Base-by-base conservation (phyloP, 2,888 invertebrate genomes). In the Cristatella mucedo region DNA sequence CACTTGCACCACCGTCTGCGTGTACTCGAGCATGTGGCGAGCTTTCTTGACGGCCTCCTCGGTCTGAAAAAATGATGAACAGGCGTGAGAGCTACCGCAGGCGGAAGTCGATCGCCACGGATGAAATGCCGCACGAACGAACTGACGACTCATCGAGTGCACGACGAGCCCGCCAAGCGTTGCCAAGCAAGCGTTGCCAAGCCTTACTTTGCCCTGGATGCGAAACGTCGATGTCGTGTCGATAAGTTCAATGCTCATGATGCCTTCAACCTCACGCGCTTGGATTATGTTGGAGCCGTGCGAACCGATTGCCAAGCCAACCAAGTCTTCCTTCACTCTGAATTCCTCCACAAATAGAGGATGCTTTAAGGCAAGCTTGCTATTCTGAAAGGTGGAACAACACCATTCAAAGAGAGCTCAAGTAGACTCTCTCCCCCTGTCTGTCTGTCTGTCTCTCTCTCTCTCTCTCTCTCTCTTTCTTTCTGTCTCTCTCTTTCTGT, bases 291-390 rank as follows among this genome's bases (percentile, higher is more conserved):
- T 93, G 55, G 80, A 80, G 53, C 93, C 93, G 67, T 91, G 91
- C 51, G 89, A 83, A 52, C 95, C 95, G 66, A 97, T 97, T 30
- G 95, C 93, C 55, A 97, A 74, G 43, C 97, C 97, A 93, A 97
- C 95, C 54, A 97, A 74, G 68, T 91, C 89, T 65, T 86, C 86
- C 56, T 85, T 77, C 41, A 97, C 93, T 52, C 77, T 77, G 71
- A 95, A 95, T 73, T 91, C 89, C 63, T 91, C 91, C 49, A 82
- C n/a, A n/a, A n/a, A n/a, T n/a, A n/a, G n/a, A n/a, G n/a, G n/a
- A n/a, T n/a, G n/a, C n/a, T n/a, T n/a, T n/a, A n/a, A n/a, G n/a
- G n/a, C n/a, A n/a, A n/a, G n/a, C n/a, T n/a, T n/a, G n/a, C n/a
- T n/a, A n/a, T n/a, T n/a, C n/a, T n/a, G n/a, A n/a, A n/a, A n/a